Conservation (phyloP, 1,140 invertebrate genomes). For the Drosophila repleta region DNA sequence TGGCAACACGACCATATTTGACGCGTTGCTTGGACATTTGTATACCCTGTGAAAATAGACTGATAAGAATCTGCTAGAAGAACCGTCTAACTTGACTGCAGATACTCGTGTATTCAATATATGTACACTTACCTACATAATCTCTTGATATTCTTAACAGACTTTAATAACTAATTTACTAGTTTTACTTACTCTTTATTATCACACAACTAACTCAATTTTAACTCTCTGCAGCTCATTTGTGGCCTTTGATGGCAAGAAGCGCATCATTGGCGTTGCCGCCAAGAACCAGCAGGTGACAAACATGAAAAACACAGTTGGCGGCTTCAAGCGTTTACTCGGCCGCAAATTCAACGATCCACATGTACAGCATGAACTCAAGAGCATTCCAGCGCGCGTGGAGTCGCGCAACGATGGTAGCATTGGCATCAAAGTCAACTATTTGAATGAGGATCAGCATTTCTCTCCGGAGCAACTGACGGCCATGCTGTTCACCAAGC, state of each 20-base stretch:
- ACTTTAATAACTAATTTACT: too few species aligned
- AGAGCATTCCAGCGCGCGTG: constrained; percentile 90
- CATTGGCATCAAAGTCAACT: constrained; percentile 94
- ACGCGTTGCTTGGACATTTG: constrained; percentile 11
- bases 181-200: too few species aligned
- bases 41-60: constrained; percentile 4
- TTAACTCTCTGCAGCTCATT: constrained; percentile 90
- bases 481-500: constrained; percentile 98
- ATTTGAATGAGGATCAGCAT: constrained; percentile 92
- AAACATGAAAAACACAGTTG: constrained; percentile 98
- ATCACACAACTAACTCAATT: too few species aligned
- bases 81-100: too few species aligned
- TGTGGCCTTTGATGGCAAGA: constrained; percentile 96
- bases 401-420: constrained; percentile 88
- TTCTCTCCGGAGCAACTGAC: constrained; percentile 98
- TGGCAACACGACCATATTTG: constrained; percentile 46
- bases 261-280: constrained; percentile 96
- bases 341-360: constrained; percentile 95
- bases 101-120: too few species aligned
- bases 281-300: constrained; percentile 98
- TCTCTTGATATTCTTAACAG: too few species aligned
- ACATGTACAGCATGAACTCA: constrained; percentile 91
- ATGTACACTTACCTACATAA: not conserved
- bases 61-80: not conserved
- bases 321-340: constrained; percentile 96